phyloP scores from a whole-genome alignment of 2,113 vertebrate genomes.

The Poecile atricapillus region DNA sequence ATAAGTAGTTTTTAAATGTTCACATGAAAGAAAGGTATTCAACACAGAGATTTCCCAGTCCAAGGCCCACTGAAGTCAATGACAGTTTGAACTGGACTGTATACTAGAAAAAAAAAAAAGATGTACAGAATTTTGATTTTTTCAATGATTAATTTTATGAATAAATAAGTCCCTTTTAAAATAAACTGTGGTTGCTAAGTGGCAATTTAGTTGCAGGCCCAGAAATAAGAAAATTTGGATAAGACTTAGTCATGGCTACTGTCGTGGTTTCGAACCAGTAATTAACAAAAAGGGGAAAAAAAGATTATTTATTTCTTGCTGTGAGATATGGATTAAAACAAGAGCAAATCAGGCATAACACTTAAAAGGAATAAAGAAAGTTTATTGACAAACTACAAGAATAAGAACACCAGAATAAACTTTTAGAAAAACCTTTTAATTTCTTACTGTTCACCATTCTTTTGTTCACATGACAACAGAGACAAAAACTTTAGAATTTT shows the following conservation, averaged over 20 bases:
- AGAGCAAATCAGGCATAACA: too few relatives aligned
- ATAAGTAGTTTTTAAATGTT: not conserved
- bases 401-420: too few relatives aligned
- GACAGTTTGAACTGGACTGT: not conserved
- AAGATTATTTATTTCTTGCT: too few relatives aligned
- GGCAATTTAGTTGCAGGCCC: not conserved
- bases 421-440: too few relatives aligned
- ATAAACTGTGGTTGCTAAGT: not conserved
- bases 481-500: too few relatives aligned
- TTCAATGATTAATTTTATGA: not conserved
- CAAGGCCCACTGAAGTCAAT: not conserved
- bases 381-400: too few relatives aligned
- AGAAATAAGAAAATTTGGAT: not conserved
- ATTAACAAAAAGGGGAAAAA: too few relatives aligned
- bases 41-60: not conserved
- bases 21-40: not conserved
- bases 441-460: too few relatives aligned
- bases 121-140: not conserved
- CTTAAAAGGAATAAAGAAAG: too few relatives aligned
- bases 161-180: not conserved
- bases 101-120: not conserved
- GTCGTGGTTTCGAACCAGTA: too few relatives aligned
- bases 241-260: not conserved
- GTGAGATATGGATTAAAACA: too few relatives aligned
- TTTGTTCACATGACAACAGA: too few relatives aligned